A percentile compares a stretch with the other conserved stretches of the same genome.
phyloP scores from a whole-genome alignment of 2,113 vertebrate species.

The Cebidichthys violaceus region DNA sequence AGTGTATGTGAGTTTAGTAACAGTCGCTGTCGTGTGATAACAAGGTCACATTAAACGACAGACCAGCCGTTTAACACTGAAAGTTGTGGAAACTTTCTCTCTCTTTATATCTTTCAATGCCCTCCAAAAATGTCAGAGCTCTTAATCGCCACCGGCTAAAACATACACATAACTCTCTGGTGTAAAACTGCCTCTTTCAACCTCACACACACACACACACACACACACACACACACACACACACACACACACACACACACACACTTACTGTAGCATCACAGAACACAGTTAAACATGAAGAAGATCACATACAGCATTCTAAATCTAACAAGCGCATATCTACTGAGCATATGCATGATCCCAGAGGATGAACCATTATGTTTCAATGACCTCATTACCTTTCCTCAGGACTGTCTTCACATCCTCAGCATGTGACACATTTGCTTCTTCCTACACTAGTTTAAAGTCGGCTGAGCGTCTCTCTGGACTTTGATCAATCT shows the following conservation, averaged over 20 bases:
- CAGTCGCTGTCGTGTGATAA: slow-evolving; percentile 19
- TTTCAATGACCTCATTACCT: background rate
- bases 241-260: background rate
- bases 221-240: background rate
- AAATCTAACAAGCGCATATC: background rate
- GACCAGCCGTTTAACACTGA: slow-evolving; percentile 5
- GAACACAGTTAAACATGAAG: background rate
- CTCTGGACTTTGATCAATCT: too few relatives aligned
- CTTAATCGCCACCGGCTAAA: slow-evolving; percentile 30
- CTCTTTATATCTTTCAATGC: background rate
- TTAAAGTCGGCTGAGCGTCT: too few relatives aligned
- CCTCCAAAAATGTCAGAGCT: slow-evolving; percentile 48
- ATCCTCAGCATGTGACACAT: background rate
- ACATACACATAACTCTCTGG: slow-evolving; percentile 17
- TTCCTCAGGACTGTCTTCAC: background rate
- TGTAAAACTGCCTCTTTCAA: slow-evolving; percentile 23
- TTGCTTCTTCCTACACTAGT: too few relatives aligned
- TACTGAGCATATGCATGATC: background rate
- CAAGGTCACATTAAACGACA: slow-evolving; percentile 50
- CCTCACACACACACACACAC: background rate
- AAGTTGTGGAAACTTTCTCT: background rate
- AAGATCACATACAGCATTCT: too few relatives aligned
- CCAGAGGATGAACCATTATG: too few relatives aligned
- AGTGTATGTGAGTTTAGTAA: slow-evolving; percentile 12
- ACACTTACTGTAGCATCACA: background rate